phyloP scores from a whole-genome alignment of 2,888 invertebrate species.

The Sphecodes monilicornis region DNA sequence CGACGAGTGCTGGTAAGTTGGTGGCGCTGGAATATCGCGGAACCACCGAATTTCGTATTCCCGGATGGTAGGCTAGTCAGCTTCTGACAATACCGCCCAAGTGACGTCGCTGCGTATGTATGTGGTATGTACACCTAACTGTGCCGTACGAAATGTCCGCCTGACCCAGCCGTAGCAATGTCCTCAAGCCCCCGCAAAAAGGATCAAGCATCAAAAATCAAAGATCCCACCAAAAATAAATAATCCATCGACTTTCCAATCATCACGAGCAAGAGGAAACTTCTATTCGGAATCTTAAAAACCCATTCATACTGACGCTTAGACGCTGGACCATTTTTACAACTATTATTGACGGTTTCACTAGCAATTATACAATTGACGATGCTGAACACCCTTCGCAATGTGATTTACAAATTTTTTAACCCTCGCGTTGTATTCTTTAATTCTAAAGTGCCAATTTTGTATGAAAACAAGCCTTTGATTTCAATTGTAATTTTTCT shows the following conservation, averaged over 20 bases:
- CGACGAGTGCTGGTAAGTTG: constrained; percentile 45
- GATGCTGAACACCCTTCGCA: too few species aligned
- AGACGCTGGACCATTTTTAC: too few species aligned
- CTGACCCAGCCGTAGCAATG: constrained; percentile 78
- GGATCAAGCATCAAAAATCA: constrained; percentile 10
- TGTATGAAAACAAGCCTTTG: too few species aligned
- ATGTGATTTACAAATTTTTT: too few species aligned
- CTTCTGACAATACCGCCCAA: constrained; percentile 81
- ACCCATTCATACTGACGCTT: neutral
- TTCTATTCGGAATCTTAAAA: neutral
- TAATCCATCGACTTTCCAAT: neutral
- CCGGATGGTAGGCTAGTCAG: constrained; percentile 77
- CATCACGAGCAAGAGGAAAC: neutral
- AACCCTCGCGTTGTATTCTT: too few species aligned
- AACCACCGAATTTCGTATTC: constrained; percentile 80
- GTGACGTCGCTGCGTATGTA: constrained; percentile 76
- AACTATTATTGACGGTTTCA: neutral
- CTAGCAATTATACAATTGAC: neutral
- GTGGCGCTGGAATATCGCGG: constrained; percentile 65
- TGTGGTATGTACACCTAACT: constrained; percentile 70
- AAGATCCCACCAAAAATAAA: neutral
- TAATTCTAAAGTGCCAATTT: too few species aligned
- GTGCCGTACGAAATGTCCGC: constrained; percentile 75
- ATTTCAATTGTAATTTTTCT: too few species aligned
- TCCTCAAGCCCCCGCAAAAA: constrained; percentile 64